These are phyloP conservation scores for Megamerina dolium DNA, from an alignment of 2,888 invertebrate genomes.

Conservation along the genomic window DNA sequence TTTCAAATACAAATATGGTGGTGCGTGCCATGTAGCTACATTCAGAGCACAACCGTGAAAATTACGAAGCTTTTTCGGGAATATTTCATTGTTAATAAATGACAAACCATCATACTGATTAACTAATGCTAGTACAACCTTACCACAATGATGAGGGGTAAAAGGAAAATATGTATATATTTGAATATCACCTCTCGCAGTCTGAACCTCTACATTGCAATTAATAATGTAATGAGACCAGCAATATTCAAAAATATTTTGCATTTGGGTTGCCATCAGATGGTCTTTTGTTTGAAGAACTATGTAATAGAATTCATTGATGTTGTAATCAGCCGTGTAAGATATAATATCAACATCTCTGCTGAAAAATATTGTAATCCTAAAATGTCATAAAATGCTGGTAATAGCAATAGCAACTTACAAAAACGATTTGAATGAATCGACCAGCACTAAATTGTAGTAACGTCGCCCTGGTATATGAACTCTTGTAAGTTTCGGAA, in stretches of 20 bases:
- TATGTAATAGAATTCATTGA: slow-evolving; percentile 35
- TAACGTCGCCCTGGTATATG: background rate
- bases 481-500: background rate
- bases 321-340: slow-evolving; percentile 26
- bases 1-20: slow-evolving; percentile 7
- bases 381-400: no score
- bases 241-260: slow-evolving; percentile 32
- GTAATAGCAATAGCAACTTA: slow-evolving; percentile 21
- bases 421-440: slow-evolving; percentile 32
- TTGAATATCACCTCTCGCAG: slow-evolving; percentile 25
- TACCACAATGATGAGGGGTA: slow-evolving; percentile 20
- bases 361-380: background rate
- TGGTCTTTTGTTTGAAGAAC: slow-evolving; percentile 28
- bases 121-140: slow-evolving; percentile 17
- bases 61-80: slow-evolving; percentile 28
- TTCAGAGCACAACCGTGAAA: slow-evolving; percentile 22
- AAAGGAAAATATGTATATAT: slow-evolving; percentile 35
- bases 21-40: slow-evolving; percentile 15
- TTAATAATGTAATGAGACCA: slow-evolving; percentile 35
- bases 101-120: slow-evolving; percentile 22
- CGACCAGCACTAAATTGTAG: slow-evolving; percentile 18
- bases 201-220: slow-evolving; percentile 33
- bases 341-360: slow-evolving; percentile 29
- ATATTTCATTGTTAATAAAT: slow-evolving; percentile 20
- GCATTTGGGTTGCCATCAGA: slow-evolving; percentile 23